phyloP scores from a whole-genome alignment of 2,797 vertebrate genomes.

The Coilia nasus region DNA sequence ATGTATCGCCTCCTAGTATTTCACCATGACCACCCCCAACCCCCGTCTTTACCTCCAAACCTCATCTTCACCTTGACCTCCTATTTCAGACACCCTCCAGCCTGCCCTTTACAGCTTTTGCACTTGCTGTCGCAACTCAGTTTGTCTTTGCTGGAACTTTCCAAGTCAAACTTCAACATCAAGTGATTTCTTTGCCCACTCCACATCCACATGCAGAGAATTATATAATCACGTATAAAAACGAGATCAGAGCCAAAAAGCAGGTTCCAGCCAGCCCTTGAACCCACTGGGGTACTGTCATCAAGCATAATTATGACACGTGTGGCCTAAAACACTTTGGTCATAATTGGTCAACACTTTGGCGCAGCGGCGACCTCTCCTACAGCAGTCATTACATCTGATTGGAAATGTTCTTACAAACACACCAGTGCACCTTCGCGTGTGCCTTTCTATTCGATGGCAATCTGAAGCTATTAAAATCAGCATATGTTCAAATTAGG shows the following conservation, averaged over 20 bases:
- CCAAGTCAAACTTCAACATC: background rate
- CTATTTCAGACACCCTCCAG: background rate
- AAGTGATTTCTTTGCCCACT: background rate
- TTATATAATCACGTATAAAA: background rate
- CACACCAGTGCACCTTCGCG: background rate
- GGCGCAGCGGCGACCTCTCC: background rate
- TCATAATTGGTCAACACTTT: background rate
- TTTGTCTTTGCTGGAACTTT: background rate
- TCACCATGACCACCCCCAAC: background rate
- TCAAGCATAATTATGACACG: constrained; percentile 11
- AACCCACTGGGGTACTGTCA: background rate
- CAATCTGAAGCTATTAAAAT: too few species aligned
- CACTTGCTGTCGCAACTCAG: background rate
- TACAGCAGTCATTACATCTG: background rate
- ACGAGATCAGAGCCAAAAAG: background rate
- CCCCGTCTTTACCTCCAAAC: too few species aligned
- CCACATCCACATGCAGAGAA: background rate
- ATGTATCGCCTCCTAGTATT: background rate
- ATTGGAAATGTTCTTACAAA: background rate
- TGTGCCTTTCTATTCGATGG: too few species aligned
- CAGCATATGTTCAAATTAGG: too few species aligned
- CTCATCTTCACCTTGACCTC: background rate
- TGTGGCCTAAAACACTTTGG: background rate
- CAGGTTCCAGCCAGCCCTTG: background rate
- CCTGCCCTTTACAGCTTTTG: background rate